phyloP scores from a whole-genome alignment of 92 coral and sea anemone genomes.

The Porites lobata region DNA sequence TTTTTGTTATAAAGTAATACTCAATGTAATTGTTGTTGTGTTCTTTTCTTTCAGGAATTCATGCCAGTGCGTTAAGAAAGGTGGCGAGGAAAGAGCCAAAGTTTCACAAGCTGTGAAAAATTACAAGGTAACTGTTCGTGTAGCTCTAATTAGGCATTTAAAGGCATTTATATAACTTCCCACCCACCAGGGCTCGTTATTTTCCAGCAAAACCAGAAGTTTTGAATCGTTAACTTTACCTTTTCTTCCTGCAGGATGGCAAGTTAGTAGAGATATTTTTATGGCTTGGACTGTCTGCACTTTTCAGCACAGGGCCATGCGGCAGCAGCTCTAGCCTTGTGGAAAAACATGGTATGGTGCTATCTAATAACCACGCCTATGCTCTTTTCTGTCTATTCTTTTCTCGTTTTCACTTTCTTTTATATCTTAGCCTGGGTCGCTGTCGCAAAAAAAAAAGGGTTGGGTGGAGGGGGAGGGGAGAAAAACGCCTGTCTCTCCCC shows the following conservation, averaged over 20 bases:
- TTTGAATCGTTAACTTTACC: too few species aligned
- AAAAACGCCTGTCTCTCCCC: too few species aligned
- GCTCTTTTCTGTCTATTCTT: too few species aligned
- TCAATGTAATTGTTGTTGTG: not conserved
- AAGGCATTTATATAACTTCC: too few species aligned
- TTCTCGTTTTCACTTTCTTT: too few species aligned
- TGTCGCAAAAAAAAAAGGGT: too few species aligned
- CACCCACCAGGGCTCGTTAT: too few species aligned
- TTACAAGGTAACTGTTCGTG: conserved; percentile 51
- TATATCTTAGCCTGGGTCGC: too few species aligned
- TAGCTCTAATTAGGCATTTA: too few species aligned
- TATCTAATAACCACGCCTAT: not conserved
- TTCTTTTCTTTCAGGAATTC: conserved; percentile 65
- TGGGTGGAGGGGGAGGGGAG: too few species aligned
- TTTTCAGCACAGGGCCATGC: conserved; percentile 90
- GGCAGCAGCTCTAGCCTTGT: conserved; percentile 88
- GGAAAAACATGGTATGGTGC: conserved; percentile 91
- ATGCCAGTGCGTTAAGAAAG: conserved; percentile 66
- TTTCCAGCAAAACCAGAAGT: too few species aligned
- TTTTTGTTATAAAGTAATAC: too few species aligned
- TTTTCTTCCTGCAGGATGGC: conserved; percentile 63
- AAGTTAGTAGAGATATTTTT: conserved; percentile 68
- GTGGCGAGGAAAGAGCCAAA: conserved; percentile 18
- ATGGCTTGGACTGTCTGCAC: conserved; percentile 93
- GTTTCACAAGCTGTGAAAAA: conserved; percentile 64